Percentiles rank a stretch among this genome's conserved stretches.
Conservation (phyloP, 2,113 vertebrate genomes). For the Donacobius atricapilla region DNA sequence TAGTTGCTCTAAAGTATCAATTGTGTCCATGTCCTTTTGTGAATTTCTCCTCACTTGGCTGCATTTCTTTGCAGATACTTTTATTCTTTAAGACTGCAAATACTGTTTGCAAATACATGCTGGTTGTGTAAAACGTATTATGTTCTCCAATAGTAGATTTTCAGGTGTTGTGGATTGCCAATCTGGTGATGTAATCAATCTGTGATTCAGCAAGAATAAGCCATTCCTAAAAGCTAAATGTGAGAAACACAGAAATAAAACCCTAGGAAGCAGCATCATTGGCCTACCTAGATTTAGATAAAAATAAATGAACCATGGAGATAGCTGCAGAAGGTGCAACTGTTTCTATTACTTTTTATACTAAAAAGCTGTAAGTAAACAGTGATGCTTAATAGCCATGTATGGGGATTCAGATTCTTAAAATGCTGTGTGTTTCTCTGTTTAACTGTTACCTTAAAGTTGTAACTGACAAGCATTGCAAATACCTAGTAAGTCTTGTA, state of each 20-base stretch:
- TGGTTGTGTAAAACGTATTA: neutral
- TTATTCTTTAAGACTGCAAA: neutral
- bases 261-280: neutral
- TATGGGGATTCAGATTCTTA: neutral
- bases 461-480: neutral
- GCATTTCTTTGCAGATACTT: neutral
- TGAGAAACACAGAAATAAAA: neutral
- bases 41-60: neutral
- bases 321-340: neutral
- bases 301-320: neutral
- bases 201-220: neutral
- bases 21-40: neutral
- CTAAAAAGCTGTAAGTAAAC: conserved; percentile 22
- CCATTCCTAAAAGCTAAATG: neutral
- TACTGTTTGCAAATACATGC: neutral
- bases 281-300: neutral
- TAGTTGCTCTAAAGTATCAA: neutral
- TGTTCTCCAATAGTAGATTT: neutral
- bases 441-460: neutral
- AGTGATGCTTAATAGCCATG: neutral
- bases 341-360: neutral
- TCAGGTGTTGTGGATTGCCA: neutral
- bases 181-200: neutral
- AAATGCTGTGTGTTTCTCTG: neutral
- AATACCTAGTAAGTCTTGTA: neutral